A percentile compares a stretch with the other conserved stretches of the same genome.
Evolutionary conservation across 2,888 invertebrate genomes (phyloP).

Genomic region (Lacanobia oleracea): DNA sequence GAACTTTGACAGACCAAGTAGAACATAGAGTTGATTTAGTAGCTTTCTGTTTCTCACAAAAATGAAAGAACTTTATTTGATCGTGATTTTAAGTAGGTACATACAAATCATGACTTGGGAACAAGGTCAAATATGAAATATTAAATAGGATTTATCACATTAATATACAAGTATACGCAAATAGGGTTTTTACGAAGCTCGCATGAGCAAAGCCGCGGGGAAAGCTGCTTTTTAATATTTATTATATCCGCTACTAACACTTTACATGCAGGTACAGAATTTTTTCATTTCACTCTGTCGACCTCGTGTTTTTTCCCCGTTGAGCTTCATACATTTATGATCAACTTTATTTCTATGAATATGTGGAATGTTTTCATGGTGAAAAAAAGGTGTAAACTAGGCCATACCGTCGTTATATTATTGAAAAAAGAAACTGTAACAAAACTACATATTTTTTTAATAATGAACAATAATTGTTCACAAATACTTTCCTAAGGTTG

Average conservation of each 20-base stretch:
- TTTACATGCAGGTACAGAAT: conserved; percentile 24
- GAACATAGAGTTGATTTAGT: too few species aligned
- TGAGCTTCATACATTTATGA: conserved; percentile 34
- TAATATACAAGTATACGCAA: conserved; percentile 29
- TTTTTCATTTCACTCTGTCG: conserved; percentile 46
- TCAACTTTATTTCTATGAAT: conserved; percentile 32
- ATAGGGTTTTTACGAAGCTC: conserved; percentile 27
- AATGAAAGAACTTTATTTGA: neutral
- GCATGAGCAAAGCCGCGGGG: conserved; percentile 22
- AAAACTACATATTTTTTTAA: neutral
- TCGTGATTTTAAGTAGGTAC: conserved; percentile 11
- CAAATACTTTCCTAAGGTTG: too few species aligned
- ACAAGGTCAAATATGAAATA: conserved; percentile 31
- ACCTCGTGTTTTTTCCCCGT: conserved; percentile 22
- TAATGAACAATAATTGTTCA: neutral
- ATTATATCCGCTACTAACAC: conserved; percentile 47
- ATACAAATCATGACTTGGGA: conserved; percentile 18
- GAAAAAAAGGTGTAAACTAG: conserved; percentile 8
- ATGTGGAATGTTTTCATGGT: conserved; percentile 3
- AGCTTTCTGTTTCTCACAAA: neutral
- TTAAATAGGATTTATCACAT: conserved; percentile 44
- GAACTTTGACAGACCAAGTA: too few species aligned
- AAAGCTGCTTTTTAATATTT: conserved; percentile 54
- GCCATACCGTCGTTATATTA: neutral
- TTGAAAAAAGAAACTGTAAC: neutral